These are phyloP conservation scores for Isichthys henryi DNA, from an alignment of 2,113 vertebrate genomes.

Conservation along the genomic window DNA sequence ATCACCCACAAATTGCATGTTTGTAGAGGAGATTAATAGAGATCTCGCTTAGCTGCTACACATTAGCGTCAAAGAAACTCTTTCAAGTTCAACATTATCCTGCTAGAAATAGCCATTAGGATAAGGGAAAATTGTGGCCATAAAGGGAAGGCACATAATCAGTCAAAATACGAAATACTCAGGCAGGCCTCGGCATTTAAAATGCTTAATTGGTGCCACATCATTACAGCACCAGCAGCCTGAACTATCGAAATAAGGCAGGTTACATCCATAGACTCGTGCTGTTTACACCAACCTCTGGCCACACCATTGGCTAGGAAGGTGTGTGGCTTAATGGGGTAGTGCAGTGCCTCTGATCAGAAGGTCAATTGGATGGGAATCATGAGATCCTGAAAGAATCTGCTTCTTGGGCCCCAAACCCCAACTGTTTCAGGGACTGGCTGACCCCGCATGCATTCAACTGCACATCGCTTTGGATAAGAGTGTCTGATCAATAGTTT, in stretches of 20 bases:
- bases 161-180: neutral
- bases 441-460: neutral
- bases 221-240: neutral
- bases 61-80: too few relatives aligned
- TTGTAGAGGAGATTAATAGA: too few relatives aligned
- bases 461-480: neutral
- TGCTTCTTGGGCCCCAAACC: neutral
- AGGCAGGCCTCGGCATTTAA: neutral
- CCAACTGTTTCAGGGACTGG: neutral
- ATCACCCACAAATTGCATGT: too few relatives aligned
- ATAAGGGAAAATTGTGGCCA: neutral
- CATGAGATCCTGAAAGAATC: neutral
- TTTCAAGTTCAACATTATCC: neutral
- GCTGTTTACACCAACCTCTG: neutral
- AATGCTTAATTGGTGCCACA: neutral
- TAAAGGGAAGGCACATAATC: neutral
- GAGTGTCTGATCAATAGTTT: neutral
- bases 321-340: neutral
- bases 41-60: too few relatives aligned
- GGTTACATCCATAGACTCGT: neutral
- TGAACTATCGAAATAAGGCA: neutral
- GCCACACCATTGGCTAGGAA: neutral
- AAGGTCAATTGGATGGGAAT: neutral
- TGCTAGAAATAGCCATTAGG: neutral
- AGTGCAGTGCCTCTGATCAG: neutral